Evolutionary conservation across 1,140 invertebrate species (phyloP).

Genomic region (Helicoverpa armigera): DNA sequence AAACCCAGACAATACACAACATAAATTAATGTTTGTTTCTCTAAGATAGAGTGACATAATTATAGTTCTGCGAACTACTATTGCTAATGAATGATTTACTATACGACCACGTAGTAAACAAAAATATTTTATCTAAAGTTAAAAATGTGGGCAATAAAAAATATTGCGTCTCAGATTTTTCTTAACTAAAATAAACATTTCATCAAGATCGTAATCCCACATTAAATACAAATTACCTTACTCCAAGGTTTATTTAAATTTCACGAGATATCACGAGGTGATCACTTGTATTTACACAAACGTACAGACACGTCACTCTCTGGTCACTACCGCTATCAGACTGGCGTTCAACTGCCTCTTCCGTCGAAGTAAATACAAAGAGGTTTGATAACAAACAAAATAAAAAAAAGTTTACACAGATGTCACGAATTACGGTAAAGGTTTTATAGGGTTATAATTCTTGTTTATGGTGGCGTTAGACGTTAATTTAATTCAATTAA

Average conservation of each 20-base stretch:
- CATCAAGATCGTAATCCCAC: neutral
- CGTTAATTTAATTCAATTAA: neutral
- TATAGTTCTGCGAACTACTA: too few relatives aligned
- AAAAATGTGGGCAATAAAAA: neutral
- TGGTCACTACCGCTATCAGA: constrained; percentile 11
- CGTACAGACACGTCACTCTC: constrained; percentile 24
- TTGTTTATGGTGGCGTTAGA: neutral
- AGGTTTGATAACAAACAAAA: constrained; percentile 17
- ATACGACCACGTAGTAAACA: neutral
- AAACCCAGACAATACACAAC: too few relatives aligned
- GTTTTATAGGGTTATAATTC: neutral
- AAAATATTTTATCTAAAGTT: neutral
- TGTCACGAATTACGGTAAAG: neutral
- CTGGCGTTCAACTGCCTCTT: constrained; percentile 3
- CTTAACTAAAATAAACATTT: neutral
- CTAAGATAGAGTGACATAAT: too few relatives aligned
- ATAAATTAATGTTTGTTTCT: too few relatives aligned
- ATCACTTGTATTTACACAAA: constrained; percentile 31
- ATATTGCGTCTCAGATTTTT: neutral
- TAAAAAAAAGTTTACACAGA: neutral
- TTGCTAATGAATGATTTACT: neutral
- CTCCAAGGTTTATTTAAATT: constrained; percentile 35
- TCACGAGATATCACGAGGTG: constrained; percentile 13
- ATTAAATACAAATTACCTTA: constrained; percentile 33
- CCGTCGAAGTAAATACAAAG: neutral